A percentile compares a stretch with the other conserved stretches of the same genome.
Conservation (phyloP, 2,888 invertebrate genomes). For the Stenchaetothrips biformis region DNA sequence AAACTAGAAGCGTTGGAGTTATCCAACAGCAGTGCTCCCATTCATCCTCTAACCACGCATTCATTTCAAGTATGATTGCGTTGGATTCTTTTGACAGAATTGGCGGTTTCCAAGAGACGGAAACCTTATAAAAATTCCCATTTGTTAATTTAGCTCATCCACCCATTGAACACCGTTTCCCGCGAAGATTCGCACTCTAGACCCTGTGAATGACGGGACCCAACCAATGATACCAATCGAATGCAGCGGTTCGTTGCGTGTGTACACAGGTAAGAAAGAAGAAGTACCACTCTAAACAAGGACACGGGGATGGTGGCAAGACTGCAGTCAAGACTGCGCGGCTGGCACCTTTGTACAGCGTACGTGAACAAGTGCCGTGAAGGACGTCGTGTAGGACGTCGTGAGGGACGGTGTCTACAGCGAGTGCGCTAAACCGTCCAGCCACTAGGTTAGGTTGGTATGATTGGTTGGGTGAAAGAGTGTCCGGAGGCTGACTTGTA, state of each 20-base stretch:
- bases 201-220: background rate
- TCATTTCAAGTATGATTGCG: background rate
- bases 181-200: background rate
- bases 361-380: background rate
- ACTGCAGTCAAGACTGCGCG: background rate
- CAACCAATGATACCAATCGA: slow-evolving; percentile 17
- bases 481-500: too few relatives aligned
- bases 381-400: background rate
- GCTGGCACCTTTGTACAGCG: slow-evolving; percentile 9
- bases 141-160: background rate
- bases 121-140: too few relatives aligned
- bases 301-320: background rate
- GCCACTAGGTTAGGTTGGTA: too few relatives aligned
- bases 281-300: background rate
- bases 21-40: slow-evolving; percentile 13
- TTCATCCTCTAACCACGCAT: background rate
- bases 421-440: background rate
- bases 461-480: too few relatives aligned
- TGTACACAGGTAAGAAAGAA: slow-evolving; percentile 2
- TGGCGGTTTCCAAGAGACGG: too few relatives aligned
- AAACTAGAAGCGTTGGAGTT: slow-evolving; percentile 10
- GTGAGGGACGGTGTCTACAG: background rate
- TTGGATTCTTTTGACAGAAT: background rate
- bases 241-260: background rate
- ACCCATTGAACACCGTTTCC: background rate